These are phyloP conservation scores for Tachuris rubrigastra DNA, from an alignment of 2,113 vertebrate genomes.

Conservation along the genomic window DNA sequence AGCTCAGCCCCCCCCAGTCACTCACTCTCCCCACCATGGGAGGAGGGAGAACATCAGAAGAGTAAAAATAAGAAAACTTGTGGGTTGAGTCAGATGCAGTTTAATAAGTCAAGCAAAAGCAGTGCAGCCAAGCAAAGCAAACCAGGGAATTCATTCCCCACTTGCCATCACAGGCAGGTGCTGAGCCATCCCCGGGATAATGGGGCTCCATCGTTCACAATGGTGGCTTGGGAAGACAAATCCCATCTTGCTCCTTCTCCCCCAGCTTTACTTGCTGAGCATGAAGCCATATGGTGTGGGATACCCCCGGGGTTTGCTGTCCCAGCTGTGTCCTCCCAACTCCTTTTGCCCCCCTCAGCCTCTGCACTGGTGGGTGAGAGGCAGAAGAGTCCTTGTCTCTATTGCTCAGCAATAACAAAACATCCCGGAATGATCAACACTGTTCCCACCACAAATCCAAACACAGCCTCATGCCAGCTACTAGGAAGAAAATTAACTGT, in stretches of 20 bases:
- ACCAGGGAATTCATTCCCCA: neutral
- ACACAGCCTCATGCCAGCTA: neutral
- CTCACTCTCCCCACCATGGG: neutral
- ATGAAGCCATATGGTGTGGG: neutral
- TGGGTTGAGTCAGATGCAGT: neutral
- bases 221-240: neutral
- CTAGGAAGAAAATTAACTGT: neutral
- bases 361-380: neutral
- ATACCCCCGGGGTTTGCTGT: neutral
- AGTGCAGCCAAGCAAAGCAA: neutral
- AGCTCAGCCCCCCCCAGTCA: neutral
- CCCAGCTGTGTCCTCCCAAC: neutral
- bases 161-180: neutral
- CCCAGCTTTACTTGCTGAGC: accelerated
- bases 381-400: neutral
- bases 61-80: neutral
- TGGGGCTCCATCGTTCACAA: accelerated
- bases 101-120: neutral
- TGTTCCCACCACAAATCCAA: neutral
- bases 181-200: neutral
- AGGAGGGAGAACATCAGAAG: neutral
- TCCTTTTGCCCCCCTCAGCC: neutral
- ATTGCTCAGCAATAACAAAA: neutral
- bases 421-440: neutral
- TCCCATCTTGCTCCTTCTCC: neutral